Evolutionary conservation across 2,113 vertebrate species (phyloP), one percentile per base, ranked within the genome.

Genomic region (Entosphenus tridentatus): DNA sequence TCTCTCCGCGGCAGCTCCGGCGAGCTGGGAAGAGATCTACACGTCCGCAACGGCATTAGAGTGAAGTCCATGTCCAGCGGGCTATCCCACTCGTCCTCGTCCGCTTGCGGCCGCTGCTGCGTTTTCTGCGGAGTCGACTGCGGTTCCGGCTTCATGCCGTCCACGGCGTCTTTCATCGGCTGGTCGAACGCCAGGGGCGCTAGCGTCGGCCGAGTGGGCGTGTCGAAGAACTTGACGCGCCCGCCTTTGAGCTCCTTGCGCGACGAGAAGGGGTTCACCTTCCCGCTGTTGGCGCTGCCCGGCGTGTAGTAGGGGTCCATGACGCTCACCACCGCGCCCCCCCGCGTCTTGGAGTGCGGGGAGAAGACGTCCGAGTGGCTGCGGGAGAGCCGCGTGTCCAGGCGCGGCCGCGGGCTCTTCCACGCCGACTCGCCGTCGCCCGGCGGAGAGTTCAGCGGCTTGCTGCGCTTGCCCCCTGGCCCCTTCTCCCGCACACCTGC

Each of bases 241-340:
- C 90, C 90, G 1, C 90, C 87, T 9, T 86, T 86, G 68, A 95
- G 80, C 77, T 95, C 91, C 75, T 87, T 82, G 6, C 87, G 81
- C 21, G 85, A 82, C 56, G 89, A 93, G 76, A 96, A 96, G 7
- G 90, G 91, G 76, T 95, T 96, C 75, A 95, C 75, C 3, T 86
- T 81, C 39, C 39, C 39, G 39, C 39, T 39, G 39, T 39, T 39
- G 39, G 39, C 39, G 39, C 39, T 39, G 0, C 76, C 76, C 0
- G 80, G 81, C 0, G 59, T 81, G 55, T 90, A 95, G 74, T 90
- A 87, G 1, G 89, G 88, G 75, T 96, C 91, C 74, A 86, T 85
- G 72, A 95, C 87, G 1, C 83, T 95, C 65, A 92, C 83, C 75
- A 86, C 91, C 69, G 78, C 80, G 5, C 39, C 39, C 5, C 39